Evolutionary conservation across 2,888 invertebrate genomes (phyloP), one percentile per base, ranked within the genome.

Genomic region (Sphinx pinastri): DNA sequence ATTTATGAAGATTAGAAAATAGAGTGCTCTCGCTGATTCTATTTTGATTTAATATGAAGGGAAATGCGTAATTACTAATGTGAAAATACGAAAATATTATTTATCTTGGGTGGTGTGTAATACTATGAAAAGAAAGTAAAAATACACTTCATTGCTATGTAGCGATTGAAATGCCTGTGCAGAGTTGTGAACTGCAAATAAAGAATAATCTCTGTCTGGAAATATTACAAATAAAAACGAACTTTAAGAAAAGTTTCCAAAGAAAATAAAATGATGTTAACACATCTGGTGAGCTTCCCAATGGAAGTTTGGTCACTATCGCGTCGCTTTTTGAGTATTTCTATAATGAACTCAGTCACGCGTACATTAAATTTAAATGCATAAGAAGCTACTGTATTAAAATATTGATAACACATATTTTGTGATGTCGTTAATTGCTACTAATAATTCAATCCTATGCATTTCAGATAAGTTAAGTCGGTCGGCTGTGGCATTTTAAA

Each of bases 321-420:
- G 85, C 85, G 78, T 81, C 82, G 76, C 77, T 79, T 77, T 63
- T 70, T 83, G 81, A 86, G 82, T 86, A 88, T 86, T 86, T 87
- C 83, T 87, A 83, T 92, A 91, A 91, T 86, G 88, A 90, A 87
- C 88, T 83, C 88, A 92, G 90, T 89, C 90, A 92, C 87, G 93
- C 91, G 88, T 88, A 86, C 86, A 90, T 89, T 86, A 88, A 91
- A 93, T 93, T 92, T 91, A 84, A 92, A 92, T 91, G 84, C 79
- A 85, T 88, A 87, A 91, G 86, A 84, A 80, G 93, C 93, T 94
- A 92, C 93, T 87, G 93, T 92, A 90, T 92, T 92, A 90, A 91
- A 91, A 91, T 90, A 92, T 92, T 91, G 93, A 93, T 93, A 92
- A 91, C 85, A 84, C 82, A 86, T 89, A 90, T 90, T 91, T 89